Evolutionary conservation across 92 coral and sea anemone species (phyloP).

Genomic region (Epizoanthus scotinus): DNA sequence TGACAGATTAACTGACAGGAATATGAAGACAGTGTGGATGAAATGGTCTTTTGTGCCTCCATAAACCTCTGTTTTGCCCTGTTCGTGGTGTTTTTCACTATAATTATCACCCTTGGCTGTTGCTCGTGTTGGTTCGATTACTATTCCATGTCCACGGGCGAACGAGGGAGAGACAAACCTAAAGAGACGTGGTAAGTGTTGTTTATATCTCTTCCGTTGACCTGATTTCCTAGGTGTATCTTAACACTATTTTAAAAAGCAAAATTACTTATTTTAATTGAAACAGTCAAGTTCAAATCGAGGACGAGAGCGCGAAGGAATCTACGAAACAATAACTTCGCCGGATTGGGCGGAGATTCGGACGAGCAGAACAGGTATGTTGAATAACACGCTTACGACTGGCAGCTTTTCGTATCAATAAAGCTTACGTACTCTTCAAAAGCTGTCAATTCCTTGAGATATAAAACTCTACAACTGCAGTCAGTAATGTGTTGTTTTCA

Average conservation of each 20-base stretch:
- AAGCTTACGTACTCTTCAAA: neutral
- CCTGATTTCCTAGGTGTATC: neutral
- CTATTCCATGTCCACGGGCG: slow-evolving; percentile 80
- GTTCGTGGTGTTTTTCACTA: slow-evolving; percentile 89
- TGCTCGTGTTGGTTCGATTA: slow-evolving; percentile 99
- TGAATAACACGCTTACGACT: neutral
- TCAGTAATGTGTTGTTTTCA: neutral
- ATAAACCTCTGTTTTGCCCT: slow-evolving; percentile 94
- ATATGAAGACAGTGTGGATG: slow-evolving; percentile 74
- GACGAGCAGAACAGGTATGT: slow-evolving; percentile 19
- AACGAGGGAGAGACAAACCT: slow-evolving; percentile 73
- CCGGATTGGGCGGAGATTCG: slow-evolving; percentile 7
- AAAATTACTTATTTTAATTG: neutral
- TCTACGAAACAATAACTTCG: slow-evolving; percentile 25
- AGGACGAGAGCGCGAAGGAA: slow-evolving; percentile 45
- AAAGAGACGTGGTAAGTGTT: slow-evolving; percentile 87
- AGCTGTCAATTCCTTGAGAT: no score
- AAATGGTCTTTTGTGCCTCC: slow-evolving; percentile 99
- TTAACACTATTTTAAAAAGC: neutral
- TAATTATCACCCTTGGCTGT: slow-evolving; percentile 93
- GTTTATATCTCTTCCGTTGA: neutral
- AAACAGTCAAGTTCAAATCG: slow-evolving; percentile 59
- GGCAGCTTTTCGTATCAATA: neutral
- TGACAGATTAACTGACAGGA: slow-evolving; percentile 32
- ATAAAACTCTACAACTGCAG: neutral